A percentile compares a stretch with the other conserved stretches of the same genome.
Conservation (phyloP, 2,113 vertebrate species). For the Odontesthes bonariensis region DNA sequence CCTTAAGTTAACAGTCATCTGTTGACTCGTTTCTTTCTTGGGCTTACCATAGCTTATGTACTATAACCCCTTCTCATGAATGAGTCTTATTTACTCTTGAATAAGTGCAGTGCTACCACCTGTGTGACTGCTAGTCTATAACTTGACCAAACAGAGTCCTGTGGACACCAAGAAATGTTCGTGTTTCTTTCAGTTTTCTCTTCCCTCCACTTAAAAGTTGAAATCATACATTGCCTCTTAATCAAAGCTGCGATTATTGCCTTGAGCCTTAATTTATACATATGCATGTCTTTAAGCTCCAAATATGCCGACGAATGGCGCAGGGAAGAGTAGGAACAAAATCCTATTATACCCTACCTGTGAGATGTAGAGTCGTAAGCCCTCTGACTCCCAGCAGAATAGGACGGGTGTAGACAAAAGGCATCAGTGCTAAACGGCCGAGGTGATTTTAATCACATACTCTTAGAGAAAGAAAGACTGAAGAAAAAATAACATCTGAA, state of each 20-base stretch:
- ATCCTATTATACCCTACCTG: conserved; percentile 82
- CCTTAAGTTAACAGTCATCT: conserved; percentile 16
- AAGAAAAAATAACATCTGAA: conserved; percentile 79
- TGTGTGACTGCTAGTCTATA: conserved; percentile 11
- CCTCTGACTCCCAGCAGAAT: conserved; percentile 71
- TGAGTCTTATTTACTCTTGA: conserved; percentile 45
- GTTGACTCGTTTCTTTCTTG: conserved; percentile 20
- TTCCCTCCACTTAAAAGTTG: conserved; percentile 64
- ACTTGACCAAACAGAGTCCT: conserved; percentile 66
- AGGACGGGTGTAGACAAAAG: conserved; percentile 70
- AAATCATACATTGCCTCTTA: conserved; percentile 70
- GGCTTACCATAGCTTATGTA: conserved; percentile 8
- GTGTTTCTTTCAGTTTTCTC: conserved; percentile 15
- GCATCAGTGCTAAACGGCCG: conserved; percentile 68
- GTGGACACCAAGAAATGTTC: conserved; percentile 67
- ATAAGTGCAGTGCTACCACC: background rate
- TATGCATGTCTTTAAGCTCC: conserved; percentile 77
- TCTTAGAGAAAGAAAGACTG: conserved; percentile 63
- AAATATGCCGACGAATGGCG: conserved; percentile 68
- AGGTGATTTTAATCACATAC: conserved; percentile 75
- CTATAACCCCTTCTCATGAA: conserved; percentile 27
- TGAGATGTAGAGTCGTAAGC: conserved; percentile 74
- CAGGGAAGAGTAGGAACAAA: conserved; percentile 48
- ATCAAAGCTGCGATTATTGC: conserved; percentile 73
- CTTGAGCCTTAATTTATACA: conserved; percentile 79